A percentile compares a stretch with the other conserved stretches of the same genome.
Conservation (phyloP, 1,140 invertebrate genomes). For the Drosophila sulfurigaster region DNA sequence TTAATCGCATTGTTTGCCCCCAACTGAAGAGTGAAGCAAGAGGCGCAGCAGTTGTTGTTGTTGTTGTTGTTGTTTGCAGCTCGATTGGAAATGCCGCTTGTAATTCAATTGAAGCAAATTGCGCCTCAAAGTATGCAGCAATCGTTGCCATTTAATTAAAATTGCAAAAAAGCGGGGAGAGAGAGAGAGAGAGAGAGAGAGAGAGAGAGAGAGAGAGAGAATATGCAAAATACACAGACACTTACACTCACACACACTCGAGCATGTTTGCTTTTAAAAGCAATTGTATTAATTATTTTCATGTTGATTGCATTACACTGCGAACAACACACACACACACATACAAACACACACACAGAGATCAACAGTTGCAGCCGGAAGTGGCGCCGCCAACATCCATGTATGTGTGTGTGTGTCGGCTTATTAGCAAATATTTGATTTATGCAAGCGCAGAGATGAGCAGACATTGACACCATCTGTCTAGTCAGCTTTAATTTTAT, state of each 20-base stretch:
- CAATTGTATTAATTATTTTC: slow-evolving; percentile 79
- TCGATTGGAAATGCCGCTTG: slow-evolving; percentile 60
- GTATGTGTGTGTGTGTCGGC: slow-evolving; percentile 9
- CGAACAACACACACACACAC: not conserved
- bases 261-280: slow-evolving; percentile 57
- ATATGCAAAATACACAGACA: slow-evolving; percentile 11
- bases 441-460: slow-evolving; percentile 47
- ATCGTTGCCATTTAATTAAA: slow-evolving; percentile 67
- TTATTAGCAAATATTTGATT: slow-evolving; percentile 74
- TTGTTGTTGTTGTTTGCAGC: slow-evolving; percentile 3
- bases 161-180: slow-evolving; percentile 39
- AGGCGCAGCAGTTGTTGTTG: not conserved
- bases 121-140: slow-evolving; percentile 70
- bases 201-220: no score
- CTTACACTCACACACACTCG: not conserved
- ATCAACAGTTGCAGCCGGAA: slow-evolving; percentile 40
- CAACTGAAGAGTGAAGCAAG: not conserved
- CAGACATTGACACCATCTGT: slow-evolving; percentile 24
- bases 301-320: slow-evolving; percentile 73
- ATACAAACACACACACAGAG: slow-evolving; percentile 29
- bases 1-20: slow-evolving; percentile 35
- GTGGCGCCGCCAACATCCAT: slow-evolving; percentile 2
- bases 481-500: no score
- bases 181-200: no score
- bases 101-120: slow-evolving; percentile 74